Conservation (phyloP, 2,113 vertebrate genomes). For the Herpailurus yagouaroundi region DNA sequence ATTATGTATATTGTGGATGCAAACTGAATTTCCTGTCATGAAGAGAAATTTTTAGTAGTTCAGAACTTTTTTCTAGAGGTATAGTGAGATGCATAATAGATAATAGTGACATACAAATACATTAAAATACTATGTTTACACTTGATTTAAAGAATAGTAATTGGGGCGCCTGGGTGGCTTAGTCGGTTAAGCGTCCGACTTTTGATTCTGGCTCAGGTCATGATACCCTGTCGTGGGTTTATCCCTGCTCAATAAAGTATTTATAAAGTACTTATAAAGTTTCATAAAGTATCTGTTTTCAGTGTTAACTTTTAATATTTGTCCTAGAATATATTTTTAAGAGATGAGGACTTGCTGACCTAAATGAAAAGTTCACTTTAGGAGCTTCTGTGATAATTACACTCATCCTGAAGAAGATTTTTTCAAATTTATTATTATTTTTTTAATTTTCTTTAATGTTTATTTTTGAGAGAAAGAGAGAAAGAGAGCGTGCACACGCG, state of each 20-base stretch:
- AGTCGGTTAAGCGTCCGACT: too few relatives aligned
- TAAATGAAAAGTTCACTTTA: conserved; percentile 33
- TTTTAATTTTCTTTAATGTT: too few relatives aligned
- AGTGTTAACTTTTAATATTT: conserved; percentile 9
- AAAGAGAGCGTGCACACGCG: too few relatives aligned
- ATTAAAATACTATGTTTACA: conserved; percentile 33
- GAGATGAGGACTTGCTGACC: conserved; percentile 17
- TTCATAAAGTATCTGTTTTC: background rate
- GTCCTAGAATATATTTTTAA: conserved; percentile 43
- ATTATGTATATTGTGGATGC: background rate
- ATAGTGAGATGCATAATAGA: background rate
- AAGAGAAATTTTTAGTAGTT: conserved; percentile 37
- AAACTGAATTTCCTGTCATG: conserved; percentile 39
- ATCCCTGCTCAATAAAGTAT: too few relatives aligned
- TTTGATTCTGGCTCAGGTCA: too few relatives aligned
- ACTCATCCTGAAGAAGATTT: background rate
- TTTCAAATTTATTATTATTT: background rate
- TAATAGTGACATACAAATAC: background rate
- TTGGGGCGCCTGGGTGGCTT: background rate
- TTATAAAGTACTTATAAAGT: background rate
- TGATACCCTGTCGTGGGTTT: too few relatives aligned
- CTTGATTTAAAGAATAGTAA: conserved; percentile 5
- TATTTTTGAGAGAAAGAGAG: too few relatives aligned
- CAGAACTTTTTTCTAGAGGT: conserved; percentile 9
- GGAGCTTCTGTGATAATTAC: conserved; percentile 24